These are phyloP conservation scores for Trilocha varians DNA, from an alignment of 2,888 invertebrate species.

Conservation along the genomic window DNA sequence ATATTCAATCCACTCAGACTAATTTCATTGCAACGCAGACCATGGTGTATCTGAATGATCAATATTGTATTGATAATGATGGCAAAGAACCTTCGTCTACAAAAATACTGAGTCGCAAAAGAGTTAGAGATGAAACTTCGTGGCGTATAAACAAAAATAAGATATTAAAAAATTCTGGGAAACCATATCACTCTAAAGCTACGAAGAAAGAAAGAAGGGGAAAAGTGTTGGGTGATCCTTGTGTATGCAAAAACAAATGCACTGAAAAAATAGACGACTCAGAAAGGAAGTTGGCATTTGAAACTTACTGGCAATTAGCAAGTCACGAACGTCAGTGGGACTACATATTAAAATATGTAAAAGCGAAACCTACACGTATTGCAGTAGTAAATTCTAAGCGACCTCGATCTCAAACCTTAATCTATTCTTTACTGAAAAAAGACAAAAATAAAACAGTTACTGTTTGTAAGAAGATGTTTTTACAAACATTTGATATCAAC, in stretches of 20 bases:
- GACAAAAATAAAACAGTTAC: neutral
- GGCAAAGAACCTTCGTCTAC: too few relatives aligned
- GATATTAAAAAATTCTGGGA: slow-evolving; percentile 1
- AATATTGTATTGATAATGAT: too few relatives aligned
- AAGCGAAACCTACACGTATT: slow-evolving; percentile 2
- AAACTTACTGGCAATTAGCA: slow-evolving; percentile 2
- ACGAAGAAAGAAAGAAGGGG: neutral
- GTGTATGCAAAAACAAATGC: slow-evolving; percentile 2
- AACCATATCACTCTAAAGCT: neutral
- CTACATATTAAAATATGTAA: slow-evolving; percentile 2
- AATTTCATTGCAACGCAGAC: too few relatives aligned
- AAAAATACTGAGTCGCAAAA: slow-evolving; percentile 2
- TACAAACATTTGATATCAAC: slow-evolving; percentile 1
- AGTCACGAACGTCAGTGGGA: slow-evolving; percentile 3
- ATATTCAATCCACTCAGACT: too few relatives aligned
- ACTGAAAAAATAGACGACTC: neutral
- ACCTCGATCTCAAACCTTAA: neutral
- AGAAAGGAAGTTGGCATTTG: slow-evolving; percentile 1
- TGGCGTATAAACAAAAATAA: slow-evolving; percentile 3
- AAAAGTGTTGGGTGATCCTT: slow-evolving; percentile 3
- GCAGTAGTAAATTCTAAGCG: slow-evolving; percentile 1
- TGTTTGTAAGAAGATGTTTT: slow-evolving; percentile 3
- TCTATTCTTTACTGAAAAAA: slow-evolving; percentile 1
- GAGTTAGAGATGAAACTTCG: slow-evolving; percentile 2
- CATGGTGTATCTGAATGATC: too few relatives aligned